A percentile compares a stretch with the other conserved stretches of the same genome.
Evolutionary conservation across 2,888 invertebrate species (phyloP).

Genomic region (Andrena minutula): DNA sequence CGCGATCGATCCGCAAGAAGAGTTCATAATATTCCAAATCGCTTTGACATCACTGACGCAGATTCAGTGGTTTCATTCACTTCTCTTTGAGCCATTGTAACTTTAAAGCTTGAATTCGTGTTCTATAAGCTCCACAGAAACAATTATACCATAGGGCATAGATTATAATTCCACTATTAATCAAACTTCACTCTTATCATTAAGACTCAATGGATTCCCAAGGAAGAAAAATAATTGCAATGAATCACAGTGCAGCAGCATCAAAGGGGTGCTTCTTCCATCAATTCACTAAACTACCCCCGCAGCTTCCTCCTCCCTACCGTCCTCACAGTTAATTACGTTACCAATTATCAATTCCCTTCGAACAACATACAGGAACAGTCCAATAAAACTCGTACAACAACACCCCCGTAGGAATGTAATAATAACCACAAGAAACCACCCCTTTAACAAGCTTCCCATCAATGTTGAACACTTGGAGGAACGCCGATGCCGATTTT

Average conservation of each 20-base stretch:
- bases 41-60: conserved; percentile 1
- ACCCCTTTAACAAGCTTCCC: not conserved
- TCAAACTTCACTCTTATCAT: too few relatives aligned
- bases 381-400: too few relatives aligned
- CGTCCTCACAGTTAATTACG: conserved; percentile 23
- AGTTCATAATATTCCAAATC: not conserved
- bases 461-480: not conserved
- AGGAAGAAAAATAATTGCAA: too few relatives aligned
- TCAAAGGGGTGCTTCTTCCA: too few relatives aligned
- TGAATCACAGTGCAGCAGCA: too few relatives aligned
- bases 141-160: too few relatives aligned
- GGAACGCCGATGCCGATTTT: conserved; percentile 9
- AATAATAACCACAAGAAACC: not conserved
- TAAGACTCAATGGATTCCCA: too few relatives aligned
- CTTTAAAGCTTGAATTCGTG: conserved; percentile 2
- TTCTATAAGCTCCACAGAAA: conserved; percentile 7
- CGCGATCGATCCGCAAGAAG: not conserved
- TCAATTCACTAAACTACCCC: not conserved
- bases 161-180: too few relatives aligned
- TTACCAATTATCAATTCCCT: too few relatives aligned
- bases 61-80: not conserved
- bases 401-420: too few relatives aligned
- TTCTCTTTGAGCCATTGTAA: not conserved
- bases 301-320: not conserved
- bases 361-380: too few relatives aligned